Percentiles rank a stretch among this genome's conserved stretches.
Conservation (phyloP, 2,888 invertebrate genomes). For the Sminthurinus aureus region DNA sequence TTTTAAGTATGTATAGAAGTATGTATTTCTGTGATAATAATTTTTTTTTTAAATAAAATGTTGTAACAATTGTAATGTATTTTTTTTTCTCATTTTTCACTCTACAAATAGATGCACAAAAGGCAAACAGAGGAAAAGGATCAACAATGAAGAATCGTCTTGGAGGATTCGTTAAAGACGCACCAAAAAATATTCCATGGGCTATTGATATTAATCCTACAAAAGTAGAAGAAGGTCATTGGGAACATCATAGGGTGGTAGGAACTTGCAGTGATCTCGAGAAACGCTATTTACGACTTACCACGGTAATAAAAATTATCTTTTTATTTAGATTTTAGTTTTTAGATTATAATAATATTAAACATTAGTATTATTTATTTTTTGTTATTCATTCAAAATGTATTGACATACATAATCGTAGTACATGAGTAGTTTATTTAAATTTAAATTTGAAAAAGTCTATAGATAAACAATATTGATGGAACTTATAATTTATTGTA, state of each 20-base stretch:
- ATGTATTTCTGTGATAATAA: too few relatives aligned
- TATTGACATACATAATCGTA: too few relatives aligned
- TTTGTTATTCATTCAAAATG: too few relatives aligned
- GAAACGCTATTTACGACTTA: slow-evolving; percentile 94
- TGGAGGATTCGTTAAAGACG: slow-evolving; percentile 55
- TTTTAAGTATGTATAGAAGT: too few relatives aligned
- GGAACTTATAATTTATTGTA: background rate
- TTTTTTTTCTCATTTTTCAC: background rate
- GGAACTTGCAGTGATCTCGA: slow-evolving; percentile 95
- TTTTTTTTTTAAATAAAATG: too few relatives aligned
- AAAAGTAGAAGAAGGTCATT: slow-evolving; percentile 33
- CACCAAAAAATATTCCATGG: slow-evolving; percentile 44
- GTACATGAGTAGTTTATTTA: background rate
- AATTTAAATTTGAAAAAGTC: background rate
- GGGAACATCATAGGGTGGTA: slow-evolving; percentile 69
- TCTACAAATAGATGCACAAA: slow-evolving; percentile 11
- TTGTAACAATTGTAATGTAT: background rate
- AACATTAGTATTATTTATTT: too few relatives aligned
- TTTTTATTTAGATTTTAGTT: too few relatives aligned
- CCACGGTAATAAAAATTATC: slow-evolving; percentile 74
- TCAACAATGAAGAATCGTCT: slow-evolving; percentile 56
- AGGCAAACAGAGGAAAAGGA: slow-evolving; percentile 22
- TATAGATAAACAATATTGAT: background rate
- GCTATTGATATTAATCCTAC: slow-evolving; percentile 54
- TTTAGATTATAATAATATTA: too few relatives aligned